Conservation (phyloP, 2,888 invertebrate genomes). For the Odontocolon sp. region DNA sequence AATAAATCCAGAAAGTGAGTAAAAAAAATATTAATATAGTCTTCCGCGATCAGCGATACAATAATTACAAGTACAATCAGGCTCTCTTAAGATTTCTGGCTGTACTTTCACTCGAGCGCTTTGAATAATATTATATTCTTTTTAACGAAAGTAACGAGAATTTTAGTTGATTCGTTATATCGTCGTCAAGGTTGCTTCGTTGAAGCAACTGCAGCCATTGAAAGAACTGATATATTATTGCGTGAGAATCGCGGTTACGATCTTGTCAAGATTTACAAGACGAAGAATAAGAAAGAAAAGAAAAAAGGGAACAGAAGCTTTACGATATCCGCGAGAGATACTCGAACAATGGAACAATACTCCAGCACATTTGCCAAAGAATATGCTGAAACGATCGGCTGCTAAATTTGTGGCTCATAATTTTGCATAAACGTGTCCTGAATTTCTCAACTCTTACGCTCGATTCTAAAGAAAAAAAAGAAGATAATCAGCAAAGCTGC, state of each 20-base stretch:
- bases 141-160: background rate
- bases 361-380: slow-evolving; percentile 50
- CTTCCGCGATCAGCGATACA: no score
- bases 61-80: no score
- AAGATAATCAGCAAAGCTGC: background rate
- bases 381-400: slow-evolving; percentile 51
- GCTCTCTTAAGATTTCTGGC: no score
- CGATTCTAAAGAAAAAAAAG: background rate
- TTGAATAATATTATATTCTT: background rate
- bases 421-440: slow-evolving; percentile 31
- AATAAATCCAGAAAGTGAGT: no score
- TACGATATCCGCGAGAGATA: slow-evolving; percentile 54
- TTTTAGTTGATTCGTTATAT: background rate
- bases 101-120: no score
- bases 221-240: slow-evolving; percentile 14
- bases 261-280: slow-evolving; percentile 30
- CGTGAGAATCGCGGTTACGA: slow-evolving; percentile 39
- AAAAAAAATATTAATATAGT: no score
- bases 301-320: slow-evolving; percentile 35
- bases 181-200: background rate
- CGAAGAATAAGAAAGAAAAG: background rate
- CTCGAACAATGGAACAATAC: slow-evolving; percentile 56
- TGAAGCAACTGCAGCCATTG: background rate
- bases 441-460: slow-evolving; percentile 42
- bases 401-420: slow-evolving; percentile 36